These are phyloP conservation scores for Numenius phaeopus DNA, from an alignment of 2,797 vertebrate species.

Conservation along the genomic window DNA sequence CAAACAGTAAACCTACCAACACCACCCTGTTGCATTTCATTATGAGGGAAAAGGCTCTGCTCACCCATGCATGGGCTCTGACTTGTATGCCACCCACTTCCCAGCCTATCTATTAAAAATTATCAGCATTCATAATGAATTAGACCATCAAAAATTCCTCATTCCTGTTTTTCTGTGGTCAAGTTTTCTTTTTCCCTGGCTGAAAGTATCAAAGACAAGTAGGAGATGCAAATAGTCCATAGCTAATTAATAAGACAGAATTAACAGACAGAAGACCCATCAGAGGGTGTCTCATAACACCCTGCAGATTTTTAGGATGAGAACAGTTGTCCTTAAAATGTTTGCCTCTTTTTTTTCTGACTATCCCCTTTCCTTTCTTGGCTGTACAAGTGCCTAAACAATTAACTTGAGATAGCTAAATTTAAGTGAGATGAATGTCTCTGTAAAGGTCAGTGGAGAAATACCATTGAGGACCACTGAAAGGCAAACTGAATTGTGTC, in stretches of 20 bases:
- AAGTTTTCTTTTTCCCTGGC: background rate
- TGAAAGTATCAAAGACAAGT: background rate
- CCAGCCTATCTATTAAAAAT: background rate
- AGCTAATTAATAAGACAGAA: background rate
- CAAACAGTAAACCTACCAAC: background rate
- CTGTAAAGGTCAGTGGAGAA: background rate
- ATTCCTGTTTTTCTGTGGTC: background rate
- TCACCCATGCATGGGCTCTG: background rate
- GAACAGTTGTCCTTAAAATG: background rate
- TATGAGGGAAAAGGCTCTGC: background rate
- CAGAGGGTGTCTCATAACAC: background rate
- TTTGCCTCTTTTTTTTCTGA: background rate
- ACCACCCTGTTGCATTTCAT: background rate
- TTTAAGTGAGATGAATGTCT: background rate
- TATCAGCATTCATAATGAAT: accelerated
- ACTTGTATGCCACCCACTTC: background rate
- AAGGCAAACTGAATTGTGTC: background rate
- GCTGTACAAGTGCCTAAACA: background rate
- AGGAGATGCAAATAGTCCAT: background rate
- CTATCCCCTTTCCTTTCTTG: background rate
- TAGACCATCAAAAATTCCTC: background rate
- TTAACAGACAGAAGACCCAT: background rate
- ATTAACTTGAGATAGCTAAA: background rate
- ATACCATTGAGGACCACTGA: background rate
- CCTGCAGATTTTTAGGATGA: background rate